Evolutionary conservation across 2,888 invertebrate genomes (phyloP), one percentile per base, ranked within the genome.

Genomic region (Gymnocheta viridis): DNA sequence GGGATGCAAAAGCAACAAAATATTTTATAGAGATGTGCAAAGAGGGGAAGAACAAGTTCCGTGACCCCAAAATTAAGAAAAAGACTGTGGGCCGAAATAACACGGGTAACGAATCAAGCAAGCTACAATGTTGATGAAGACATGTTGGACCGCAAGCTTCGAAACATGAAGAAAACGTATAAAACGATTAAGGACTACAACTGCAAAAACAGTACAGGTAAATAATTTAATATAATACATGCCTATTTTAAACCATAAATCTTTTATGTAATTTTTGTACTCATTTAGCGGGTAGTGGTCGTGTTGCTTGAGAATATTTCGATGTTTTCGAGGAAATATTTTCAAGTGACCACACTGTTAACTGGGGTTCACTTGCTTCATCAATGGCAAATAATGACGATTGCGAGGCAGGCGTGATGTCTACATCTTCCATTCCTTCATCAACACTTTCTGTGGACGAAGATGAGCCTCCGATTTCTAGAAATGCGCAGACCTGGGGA

Each of bases 291-390:
- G 54, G 27, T 54, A 54, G 54, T 27, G 27, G 54, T 51, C 54
- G 38, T 54, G 54, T 69, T 38, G 38, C 29, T 0, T 69, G 54
- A 54, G 69, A 54, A 7, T 32, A 69, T 69, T 69, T 35, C 41
- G 54, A 47, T 5, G n/a, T n/a, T 29, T 69, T 51, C 35, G 69
- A 69, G 24, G 51, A 69, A 12, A 69, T 69, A 29, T 69, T 69
- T 51, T 51, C 51, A 12, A 51, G 10, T 51, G 51, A 51, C 24
- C 51, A 24, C 51, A 51, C 24, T 24, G 14, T 51, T 3, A 51
- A 51, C 12, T 51, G 22, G 5, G 51, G 51, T 12, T 12, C 12
- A 5, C 4, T 51, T 24, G 1, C 14, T 24, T 22, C 24, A 3
- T 51, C 22, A 24, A 17, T 44, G n/a, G 17, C 17, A 7, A 44